Conservation (phyloP, 2,888 invertebrate species). For the Eustalomyia histrio region DNA sequence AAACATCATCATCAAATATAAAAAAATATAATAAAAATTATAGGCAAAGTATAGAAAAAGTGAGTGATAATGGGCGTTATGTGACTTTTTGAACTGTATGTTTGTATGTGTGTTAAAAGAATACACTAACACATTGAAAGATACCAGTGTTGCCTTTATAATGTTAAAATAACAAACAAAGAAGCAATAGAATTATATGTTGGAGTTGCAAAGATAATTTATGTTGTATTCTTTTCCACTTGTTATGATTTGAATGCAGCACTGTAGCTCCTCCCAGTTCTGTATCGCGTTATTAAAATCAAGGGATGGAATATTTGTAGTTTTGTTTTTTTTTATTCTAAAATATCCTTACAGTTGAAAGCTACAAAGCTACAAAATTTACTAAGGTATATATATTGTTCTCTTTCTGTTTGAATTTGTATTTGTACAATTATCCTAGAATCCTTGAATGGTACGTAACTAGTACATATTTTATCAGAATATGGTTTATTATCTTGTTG, state of each 20-base stretch:
- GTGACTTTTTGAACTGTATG: slow-evolving; percentile 54
- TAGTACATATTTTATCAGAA: slow-evolving; percentile 20
- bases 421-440: not conserved
- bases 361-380: slow-evolving; percentile 57
- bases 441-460: slow-evolving; percentile 27
- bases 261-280: slow-evolving; percentile 26
- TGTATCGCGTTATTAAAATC: not conserved
- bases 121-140: not conserved
- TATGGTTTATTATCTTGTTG: slow-evolving; percentile 61
- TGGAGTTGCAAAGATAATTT: slow-evolving; percentile 41
- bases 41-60: slow-evolving; percentile 51
- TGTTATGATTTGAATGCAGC: slow-evolving; percentile 9
- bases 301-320: slow-evolving; percentile 58
- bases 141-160: not conserved
- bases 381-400: slow-evolving; percentile 11
- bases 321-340: slow-evolving; percentile 20
- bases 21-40: slow-evolving; percentile 10
- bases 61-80: slow-evolving; percentile 68
- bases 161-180: not conserved
- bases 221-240: slow-evolving; percentile 57
- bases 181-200: not conserved
- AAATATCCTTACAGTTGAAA: not conserved
- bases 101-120: slow-evolving; percentile 9
- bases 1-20: slow-evolving; percentile 22
- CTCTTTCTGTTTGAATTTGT: slow-evolving; percentile 45